Percentiles rank a stretch among this genome's conserved stretches.
Evolutionary conservation across 2,888 invertebrate genomes (phyloP).

Genomic region (Argyresthia albistria): DNA sequence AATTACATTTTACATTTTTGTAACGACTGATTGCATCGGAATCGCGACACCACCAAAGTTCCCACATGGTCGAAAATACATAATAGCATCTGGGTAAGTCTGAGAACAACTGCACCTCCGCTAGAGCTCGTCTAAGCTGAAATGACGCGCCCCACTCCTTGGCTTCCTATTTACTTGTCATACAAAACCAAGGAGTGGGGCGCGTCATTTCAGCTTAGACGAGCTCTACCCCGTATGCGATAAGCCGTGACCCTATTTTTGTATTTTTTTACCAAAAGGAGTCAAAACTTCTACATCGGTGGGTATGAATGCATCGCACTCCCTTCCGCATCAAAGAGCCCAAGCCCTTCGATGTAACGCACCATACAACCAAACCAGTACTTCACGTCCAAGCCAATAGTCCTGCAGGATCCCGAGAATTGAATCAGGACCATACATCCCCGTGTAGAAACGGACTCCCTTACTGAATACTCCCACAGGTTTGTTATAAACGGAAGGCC

Average conservation of each 20-base stretch:
- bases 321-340: constrained; percentile 49
- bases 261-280: constrained; percentile 30
- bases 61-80: no score
- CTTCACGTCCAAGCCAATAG: constrained; percentile 42
- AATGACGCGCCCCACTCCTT: no score
- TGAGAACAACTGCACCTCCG: no score
- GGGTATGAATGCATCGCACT: constrained; percentile 51
- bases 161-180: no score
- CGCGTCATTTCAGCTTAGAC: no score
- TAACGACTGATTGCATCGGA: no score
- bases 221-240: not conserved
- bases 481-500: constrained; percentile 14
- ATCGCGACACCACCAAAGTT: no score
- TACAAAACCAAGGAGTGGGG: no score
- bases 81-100: no score
- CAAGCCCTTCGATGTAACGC: constrained; percentile 30
- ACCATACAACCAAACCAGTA: constrained; percentile 36
- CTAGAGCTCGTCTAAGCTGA: no score
- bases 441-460: constrained; percentile 64
- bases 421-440: constrained; percentile 13
- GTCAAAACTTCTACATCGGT: constrained; percentile 62
- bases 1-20: no score
- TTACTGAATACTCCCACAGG: constrained; percentile 6
- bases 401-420: not conserved
- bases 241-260: constrained; percentile 5